Conservation (phyloP, 2,113 vertebrate genomes). For the Fregata magnificens region DNA sequence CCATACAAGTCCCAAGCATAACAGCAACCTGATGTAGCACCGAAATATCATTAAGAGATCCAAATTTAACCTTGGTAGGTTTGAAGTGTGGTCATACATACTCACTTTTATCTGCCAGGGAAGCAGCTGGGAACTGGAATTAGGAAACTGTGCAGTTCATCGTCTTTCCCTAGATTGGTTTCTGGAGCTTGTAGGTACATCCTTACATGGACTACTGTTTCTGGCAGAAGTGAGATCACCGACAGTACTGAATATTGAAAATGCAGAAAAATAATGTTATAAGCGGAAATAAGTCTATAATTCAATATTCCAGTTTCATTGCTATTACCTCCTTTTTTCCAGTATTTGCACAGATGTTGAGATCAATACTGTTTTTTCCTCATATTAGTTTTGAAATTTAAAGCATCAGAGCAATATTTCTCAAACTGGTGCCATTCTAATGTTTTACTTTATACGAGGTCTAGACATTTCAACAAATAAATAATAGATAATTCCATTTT, state of each 20-base stretch:
- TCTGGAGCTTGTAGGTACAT: neutral
- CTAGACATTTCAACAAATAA: neutral
- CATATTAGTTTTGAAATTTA: neutral
- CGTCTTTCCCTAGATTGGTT: neutral
- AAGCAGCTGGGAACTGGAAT: neutral
- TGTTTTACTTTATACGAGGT: neutral
- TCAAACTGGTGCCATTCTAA: neutral
- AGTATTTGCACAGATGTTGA: neutral
- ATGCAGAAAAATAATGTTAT: neutral
- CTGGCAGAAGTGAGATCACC: neutral
- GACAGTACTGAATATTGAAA: neutral
- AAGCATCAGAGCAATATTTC: neutral
- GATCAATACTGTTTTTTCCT: neutral
- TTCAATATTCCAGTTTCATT: neutral
- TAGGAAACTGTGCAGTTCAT: neutral
- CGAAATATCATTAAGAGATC: neutral
- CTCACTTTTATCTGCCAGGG: neutral
- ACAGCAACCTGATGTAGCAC: accelerated
- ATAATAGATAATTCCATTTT: neutral
- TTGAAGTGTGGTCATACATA: neutral
- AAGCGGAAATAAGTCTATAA: neutral
- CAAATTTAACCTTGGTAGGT: neutral
- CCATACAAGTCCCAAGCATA: neutral
- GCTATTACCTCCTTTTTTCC: neutral
- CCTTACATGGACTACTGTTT: neutral